Evolutionary conservation across 2,113 vertebrate genomes (phyloP).

Genomic region (Pygoscelis adeliae): DNA sequence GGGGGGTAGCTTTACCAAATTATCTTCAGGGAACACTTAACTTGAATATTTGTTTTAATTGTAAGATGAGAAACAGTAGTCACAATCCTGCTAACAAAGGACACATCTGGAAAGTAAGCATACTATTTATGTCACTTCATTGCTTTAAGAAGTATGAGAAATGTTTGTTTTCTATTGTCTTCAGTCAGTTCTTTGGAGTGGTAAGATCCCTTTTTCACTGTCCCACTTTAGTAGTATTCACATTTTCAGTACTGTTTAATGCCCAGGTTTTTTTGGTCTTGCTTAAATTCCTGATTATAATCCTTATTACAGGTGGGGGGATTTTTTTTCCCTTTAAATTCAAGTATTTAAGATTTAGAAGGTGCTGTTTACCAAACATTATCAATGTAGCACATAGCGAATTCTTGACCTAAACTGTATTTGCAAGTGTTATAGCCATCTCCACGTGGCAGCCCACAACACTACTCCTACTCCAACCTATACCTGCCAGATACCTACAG

Average conservation of each 20-base stretch:
- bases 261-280: background rate
- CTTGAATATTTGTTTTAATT: background rate
- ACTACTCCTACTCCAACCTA: background rate
- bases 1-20: no score
- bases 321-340: background rate
- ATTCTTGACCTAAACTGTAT: background rate
- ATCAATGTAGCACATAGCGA: background rate
- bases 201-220: background rate
- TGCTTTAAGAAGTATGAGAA: background rate
- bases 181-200: background rate
- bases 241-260: background rate
- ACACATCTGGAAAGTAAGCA: background rate
- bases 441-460: background rate
- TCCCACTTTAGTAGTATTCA: background rate
- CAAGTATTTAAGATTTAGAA: background rate
- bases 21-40: background rate
- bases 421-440: background rate
- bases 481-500: background rate
- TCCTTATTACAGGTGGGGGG: no score
- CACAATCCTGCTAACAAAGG: background rate
- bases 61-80: background rate
- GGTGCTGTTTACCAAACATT: background rate
- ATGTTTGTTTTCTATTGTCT: background rate
- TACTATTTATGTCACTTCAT: background rate
- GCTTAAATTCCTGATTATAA: background rate